phyloP scores from a whole-genome alignment of 2,797 vertebrate genomes.

The Alcedo quadribrachys region DNA sequence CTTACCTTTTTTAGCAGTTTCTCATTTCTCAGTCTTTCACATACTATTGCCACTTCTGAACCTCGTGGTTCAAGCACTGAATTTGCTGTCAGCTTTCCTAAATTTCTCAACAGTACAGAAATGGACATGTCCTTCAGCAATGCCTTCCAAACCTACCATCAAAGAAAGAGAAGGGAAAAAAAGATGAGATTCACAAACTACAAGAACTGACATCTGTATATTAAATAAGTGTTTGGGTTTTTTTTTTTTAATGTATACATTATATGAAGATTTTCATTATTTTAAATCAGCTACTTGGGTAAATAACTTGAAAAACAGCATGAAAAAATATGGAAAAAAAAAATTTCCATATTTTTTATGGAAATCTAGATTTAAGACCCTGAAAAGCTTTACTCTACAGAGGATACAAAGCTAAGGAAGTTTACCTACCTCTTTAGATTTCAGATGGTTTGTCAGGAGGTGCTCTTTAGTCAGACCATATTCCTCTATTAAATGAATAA shows the following conservation, averaged over 20 bases:
- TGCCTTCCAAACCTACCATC: conserved; percentile 87
- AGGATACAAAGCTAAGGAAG: not conserved
- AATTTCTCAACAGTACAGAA: conserved; percentile 81
- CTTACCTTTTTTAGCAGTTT: conserved; percentile 85
- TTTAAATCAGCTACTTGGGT: not conserved
- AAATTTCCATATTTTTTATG: not conserved
- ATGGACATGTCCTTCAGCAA: conserved; percentile 93
- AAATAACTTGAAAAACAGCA: not conserved
- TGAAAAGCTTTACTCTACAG: not conserved
- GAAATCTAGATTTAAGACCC: not conserved
- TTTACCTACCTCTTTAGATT: conserved; percentile 87
- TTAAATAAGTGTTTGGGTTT: not conserved
- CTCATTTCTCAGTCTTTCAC: conserved; percentile 89
- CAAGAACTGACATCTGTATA: not conserved
- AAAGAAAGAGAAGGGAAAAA: not conserved
- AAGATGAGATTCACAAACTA: not conserved
- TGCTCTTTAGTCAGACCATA: conserved; percentile 90
- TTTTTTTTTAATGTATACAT: not conserved
- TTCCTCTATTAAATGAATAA: conserved; percentile 90
- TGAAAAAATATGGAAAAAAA: too few species aligned
- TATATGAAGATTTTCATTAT: not conserved
- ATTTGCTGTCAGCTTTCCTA: conserved; percentile 90
- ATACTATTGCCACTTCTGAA: conserved; percentile 84
- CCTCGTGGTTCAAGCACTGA: conserved; percentile 85
- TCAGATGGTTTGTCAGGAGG: conserved; percentile 89